Base-by-base conservation (phyloP, 2,888 invertebrate genomes). In the Bimastos eiseni region DNA sequence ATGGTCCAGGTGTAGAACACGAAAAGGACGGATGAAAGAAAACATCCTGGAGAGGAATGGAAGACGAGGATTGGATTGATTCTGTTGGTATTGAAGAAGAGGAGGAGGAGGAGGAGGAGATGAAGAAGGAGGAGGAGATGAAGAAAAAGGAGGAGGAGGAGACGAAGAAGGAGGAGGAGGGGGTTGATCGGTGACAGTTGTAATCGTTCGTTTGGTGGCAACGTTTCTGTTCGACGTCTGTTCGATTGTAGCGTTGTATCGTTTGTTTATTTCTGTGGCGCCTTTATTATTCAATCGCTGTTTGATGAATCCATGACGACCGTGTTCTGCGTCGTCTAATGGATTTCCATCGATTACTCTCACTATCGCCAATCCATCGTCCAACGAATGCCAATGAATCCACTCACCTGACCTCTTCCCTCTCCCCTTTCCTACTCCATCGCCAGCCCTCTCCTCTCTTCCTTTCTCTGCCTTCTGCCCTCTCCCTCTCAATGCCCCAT, bases 201-300 rank as follows among this genome's bases (percentile, higher is more conserved):
- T 41, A 13, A 41, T 13, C 41, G 49, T 49, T 49, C 21, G 49
- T 49, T 24, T 5, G 70, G 11, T 70, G 70, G 70, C 30, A 70
- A 70, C n/a, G 70, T 70, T n/a, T 0, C 0, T 13, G n/a, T n/a
- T 70, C 8, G 70, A 70, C 30, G 70, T 70, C 70, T 30, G 30
- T n/a, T 70, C 70, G 70, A 70, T 70, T 11, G 49, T 24, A 24
- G 49, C 49, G 49, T 49, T 24, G 49, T 49, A 49, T 49, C 24
- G 49, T 24, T 49, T 24, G 30, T 70, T n/a, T 70, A 70, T 70
- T 70, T 70, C 70, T 70, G 70, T 70, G n/a, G 70, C 34, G 21
- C 86, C 86, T 86, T 86, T 86, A 86, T 86, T 86, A 86, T 86
- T 37, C 86, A 86, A 34, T 86, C 36, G 24, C 86, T 86, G 86